Conservation (phyloP, 2,113 vertebrate genomes). For the Crotalus tigris region DNA sequence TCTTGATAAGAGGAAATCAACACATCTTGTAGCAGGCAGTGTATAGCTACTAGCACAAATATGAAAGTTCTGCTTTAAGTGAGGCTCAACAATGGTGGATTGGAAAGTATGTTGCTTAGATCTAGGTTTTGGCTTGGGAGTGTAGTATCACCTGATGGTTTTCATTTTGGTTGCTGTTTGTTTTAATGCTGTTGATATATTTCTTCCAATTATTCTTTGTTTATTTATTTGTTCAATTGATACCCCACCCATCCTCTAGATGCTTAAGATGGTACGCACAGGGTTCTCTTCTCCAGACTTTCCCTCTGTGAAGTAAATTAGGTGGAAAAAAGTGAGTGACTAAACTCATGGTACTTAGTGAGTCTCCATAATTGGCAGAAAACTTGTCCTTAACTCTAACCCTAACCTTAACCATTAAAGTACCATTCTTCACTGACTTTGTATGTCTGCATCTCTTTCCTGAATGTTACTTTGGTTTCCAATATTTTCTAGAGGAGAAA, state of each 20-base stretch:
- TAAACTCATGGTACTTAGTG: background rate
- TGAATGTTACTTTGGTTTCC: background rate
- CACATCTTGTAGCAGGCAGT: slow-evolving; percentile 15
- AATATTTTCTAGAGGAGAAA: background rate
- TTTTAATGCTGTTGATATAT: background rate
- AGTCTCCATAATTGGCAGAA: background rate
- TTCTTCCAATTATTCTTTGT: background rate
- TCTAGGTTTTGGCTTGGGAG: background rate
- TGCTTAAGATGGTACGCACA: background rate
- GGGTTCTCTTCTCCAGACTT: background rate
- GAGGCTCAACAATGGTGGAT: background rate
- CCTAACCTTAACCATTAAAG: background rate
- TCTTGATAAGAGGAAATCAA: slow-evolving; percentile 22
- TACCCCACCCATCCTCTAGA: background rate
- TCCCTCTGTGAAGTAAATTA: background rate
- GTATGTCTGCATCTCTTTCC: background rate
- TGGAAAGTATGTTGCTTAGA: background rate
- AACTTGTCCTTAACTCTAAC: background rate
- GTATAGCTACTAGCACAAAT: background rate
- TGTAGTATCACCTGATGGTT: background rate
- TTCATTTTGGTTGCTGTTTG: background rate
- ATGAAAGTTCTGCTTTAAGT: background rate
- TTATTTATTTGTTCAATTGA: background rate
- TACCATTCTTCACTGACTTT: background rate
- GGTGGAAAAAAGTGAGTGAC: background rate